Evolutionary conservation across 2,797 vertebrate species (phyloP), one percentile per base, ranked within the genome.

Genomic region (Leucoraja ocellata): DNA sequence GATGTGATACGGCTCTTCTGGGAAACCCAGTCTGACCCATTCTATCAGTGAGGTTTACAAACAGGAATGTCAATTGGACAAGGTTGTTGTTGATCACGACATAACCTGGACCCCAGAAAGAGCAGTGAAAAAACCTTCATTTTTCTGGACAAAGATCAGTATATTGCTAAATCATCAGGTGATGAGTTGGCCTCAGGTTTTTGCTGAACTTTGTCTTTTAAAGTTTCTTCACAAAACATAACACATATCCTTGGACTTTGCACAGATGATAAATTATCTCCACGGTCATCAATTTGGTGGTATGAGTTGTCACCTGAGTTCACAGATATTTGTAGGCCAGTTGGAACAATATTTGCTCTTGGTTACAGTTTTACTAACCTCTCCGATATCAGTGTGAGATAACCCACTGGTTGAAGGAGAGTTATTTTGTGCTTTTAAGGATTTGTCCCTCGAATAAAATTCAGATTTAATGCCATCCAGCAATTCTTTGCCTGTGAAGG

Each of bases 181-280:
- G 46, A 84, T 28, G 7, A 4, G 39, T 23, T 65, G 58, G 13
- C 58, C 13, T 16, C 18, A 18, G 28, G 28, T 2, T 11, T 16
- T 28, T 32, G 58, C 63, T 18, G 13, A 63, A 32, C 28, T 86
- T 86, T 86, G 14, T 8, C 58, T 16, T 58, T 63, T 32, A 86
- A 63, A 5, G n/a, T 78, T 36, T 36, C 36, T 78, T n/a, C 32
- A 36, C 25, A 16, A 86, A 63, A 10, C 54, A n/a, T 13, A 58
- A 86, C 13, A 74, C 16, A n/a, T 86, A 86, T 86, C 83, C 83
- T 86, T 86, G 83, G 83, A 86, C 83, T 16, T 86, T 86, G 63
- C 7, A n/a, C 83, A 16, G 28, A 32, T 86, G 54, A 86, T 63
- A 86, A 63, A 83, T 11, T 21, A 8, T 0, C 54, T 28, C 39